Conservation (phyloP, 1,140 invertebrate species). For the Hetaerina americana region DNA sequence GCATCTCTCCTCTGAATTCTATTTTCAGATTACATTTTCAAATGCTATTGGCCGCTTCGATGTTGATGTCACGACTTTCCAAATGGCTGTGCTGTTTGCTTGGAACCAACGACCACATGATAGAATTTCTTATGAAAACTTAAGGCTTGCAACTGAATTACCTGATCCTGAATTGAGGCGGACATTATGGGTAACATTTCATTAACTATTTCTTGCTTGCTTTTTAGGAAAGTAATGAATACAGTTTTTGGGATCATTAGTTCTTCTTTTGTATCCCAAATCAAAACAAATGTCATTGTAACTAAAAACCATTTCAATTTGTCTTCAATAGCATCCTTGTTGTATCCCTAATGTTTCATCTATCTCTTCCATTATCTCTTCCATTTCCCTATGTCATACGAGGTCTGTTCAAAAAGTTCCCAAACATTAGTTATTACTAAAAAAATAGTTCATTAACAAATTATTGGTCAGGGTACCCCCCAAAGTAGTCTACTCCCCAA, state of each 20-base stretch:
- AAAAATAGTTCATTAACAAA: too few species aligned
- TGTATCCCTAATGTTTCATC: too few species aligned
- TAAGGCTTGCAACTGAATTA: slow-evolving; percentile 89
- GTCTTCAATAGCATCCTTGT: too few species aligned
- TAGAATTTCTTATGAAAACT: slow-evolving; percentile 87
- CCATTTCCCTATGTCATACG: too few species aligned
- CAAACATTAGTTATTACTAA: too few species aligned
- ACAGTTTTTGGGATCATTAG: background rate
- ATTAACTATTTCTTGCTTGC: slow-evolving; percentile 8
- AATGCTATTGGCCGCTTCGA: slow-evolving; percentile 92
- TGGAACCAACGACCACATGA: slow-evolving; percentile 94
- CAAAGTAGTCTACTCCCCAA: too few species aligned
- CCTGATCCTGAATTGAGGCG: slow-evolving; percentile 89
- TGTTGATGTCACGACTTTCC: slow-evolving; percentile 96
- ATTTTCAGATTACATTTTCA: slow-evolving; percentile 79
- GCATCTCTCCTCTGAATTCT: too few species aligned
- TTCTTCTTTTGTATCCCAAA: slow-evolving; percentile 1
- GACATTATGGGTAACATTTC: slow-evolving; percentile 70
- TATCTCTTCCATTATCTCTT: too few species aligned
- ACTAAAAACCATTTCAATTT: too few species aligned
- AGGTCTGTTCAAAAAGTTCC: too few species aligned
- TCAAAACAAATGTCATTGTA: background rate
- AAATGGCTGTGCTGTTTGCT: slow-evolving; percentile 98
- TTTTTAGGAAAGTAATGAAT: too few species aligned
- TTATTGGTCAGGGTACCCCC: too few species aligned